phyloP scores from a whole-genome alignment of 2,797 vertebrate species.

The Macroramphosus scolopax region DNA sequence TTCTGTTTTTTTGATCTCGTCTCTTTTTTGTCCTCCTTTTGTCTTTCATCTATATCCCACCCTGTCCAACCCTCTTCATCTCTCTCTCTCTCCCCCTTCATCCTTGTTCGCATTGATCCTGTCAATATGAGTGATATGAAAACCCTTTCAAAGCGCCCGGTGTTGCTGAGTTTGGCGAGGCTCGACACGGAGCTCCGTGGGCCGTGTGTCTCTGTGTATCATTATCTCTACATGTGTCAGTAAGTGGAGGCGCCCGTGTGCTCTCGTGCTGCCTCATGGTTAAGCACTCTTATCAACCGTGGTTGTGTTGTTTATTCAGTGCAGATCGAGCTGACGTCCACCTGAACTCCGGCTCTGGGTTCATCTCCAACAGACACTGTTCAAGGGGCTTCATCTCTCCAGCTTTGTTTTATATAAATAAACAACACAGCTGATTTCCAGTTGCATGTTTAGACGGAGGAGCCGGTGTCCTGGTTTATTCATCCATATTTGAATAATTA shows the following conservation, averaged over 20 bases:
- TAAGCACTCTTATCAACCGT: constrained; percentile 49
- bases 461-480: too few relatives aligned
- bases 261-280: too few relatives aligned
- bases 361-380: constrained; percentile 20
- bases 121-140: constrained; percentile 44
- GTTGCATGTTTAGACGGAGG: too few relatives aligned
- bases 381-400: constrained; percentile 47
- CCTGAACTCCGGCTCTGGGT: constrained; percentile 37
- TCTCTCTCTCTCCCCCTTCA: constrained; percentile 1
- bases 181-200: constrained; percentile 15
- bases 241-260: too few relatives aligned
- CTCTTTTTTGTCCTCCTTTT: not conserved
- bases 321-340: constrained; percentile 50
- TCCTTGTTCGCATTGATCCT: constrained; percentile 23
- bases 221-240: constrained; percentile 21
- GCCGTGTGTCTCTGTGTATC: constrained; percentile 8
- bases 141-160: constrained; percentile 33
- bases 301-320: constrained; percentile 35
- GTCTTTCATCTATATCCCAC: constrained; percentile 3
- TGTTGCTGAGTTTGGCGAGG: constrained; percentile 22
- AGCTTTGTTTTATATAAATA: too few relatives aligned
- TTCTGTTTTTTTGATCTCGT: not conserved
- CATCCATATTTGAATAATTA: too few relatives aligned
- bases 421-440: constrained; percentile 41
- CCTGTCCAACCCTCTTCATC: not conserved